A percentile compares a stretch with the other conserved stretches of the same genome.
Evolutionary conservation across 2,888 invertebrate genomes (phyloP).

Genomic region (Hirtodrosophila cameraria): DNA sequence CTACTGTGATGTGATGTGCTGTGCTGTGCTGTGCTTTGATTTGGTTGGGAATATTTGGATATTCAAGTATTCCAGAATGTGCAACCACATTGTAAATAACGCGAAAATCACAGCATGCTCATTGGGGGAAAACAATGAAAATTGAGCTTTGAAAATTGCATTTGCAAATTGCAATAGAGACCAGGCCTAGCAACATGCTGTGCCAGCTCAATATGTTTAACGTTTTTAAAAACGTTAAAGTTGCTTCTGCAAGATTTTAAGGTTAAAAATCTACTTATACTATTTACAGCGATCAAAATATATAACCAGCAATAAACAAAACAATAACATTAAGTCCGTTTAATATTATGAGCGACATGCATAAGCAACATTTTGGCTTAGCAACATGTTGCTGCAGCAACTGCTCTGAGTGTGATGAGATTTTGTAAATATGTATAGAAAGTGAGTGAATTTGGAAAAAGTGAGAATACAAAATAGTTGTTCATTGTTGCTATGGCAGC

Average conservation of each 20-base stretch:
- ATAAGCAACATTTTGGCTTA: conserved; percentile 32
- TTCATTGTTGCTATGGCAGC: too few species aligned
- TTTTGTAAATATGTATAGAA: too few species aligned
- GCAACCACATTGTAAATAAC: conserved; percentile 55
- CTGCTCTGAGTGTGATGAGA: too few species aligned
- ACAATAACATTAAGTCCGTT: too few species aligned
- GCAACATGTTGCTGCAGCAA: conserved; percentile 13
- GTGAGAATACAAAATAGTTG: too few species aligned
- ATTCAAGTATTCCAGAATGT: conserved; percentile 25
- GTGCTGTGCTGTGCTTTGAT: conserved; percentile 11
- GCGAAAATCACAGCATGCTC: conserved; percentile 17
- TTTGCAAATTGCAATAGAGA: not conserved
- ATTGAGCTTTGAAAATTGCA: not conserved
- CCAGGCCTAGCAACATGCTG: not conserved
- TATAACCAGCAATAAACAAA: too few species aligned
- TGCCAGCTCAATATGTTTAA: not conserved
- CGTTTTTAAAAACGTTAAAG: too few species aligned
- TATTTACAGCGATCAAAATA: too few species aligned
- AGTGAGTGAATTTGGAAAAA: too few species aligned
- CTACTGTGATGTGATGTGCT: conserved; percentile 1
- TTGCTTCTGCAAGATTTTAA: too few species aligned
- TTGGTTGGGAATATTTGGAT: conserved; percentile 24
- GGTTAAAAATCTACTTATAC: too few species aligned
- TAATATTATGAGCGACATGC: not conserved
- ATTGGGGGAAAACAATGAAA: conserved; percentile 1